Evolutionary conservation across 1,140 invertebrate genomes (phyloP).

Genomic region (Holotrichia oblita): DNA sequence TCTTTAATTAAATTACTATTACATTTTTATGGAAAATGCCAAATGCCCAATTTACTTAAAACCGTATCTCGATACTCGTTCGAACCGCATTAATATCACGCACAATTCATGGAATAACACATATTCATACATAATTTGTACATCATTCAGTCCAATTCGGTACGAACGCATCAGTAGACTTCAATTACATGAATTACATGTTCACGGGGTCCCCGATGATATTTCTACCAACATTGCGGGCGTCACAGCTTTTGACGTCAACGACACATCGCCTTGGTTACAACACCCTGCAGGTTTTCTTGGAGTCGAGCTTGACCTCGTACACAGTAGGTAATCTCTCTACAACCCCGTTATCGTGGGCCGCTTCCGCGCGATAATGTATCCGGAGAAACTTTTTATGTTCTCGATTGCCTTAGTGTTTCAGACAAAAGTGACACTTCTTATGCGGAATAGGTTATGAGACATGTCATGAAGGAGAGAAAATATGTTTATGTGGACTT

Average conservation of each 20-base stretch:
- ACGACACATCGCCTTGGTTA: not conserved
- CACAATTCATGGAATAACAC: not conserved
- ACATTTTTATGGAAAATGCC: too few relatives aligned
- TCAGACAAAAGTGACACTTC: too few relatives aligned
- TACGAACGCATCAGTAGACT: not conserved
- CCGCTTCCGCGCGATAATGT: too few relatives aligned
- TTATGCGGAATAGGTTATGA: too few relatives aligned
- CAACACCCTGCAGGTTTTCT: not conserved
- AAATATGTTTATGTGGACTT: too few relatives aligned
- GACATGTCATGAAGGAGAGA: too few relatives aligned
- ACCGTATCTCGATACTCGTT: too few relatives aligned
- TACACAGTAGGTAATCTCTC: not conserved
- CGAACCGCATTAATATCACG: not conserved
- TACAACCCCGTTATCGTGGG: too few relatives aligned
- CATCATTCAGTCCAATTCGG: not conserved
- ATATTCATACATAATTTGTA: constrained; percentile 13
- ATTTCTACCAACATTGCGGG: not conserved
- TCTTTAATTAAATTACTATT: too few relatives aligned
- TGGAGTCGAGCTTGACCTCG: not conserved
- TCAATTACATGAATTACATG: constrained; percentile 9
- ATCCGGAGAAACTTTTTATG: too few relatives aligned
- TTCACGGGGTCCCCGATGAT: not conserved
- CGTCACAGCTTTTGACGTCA: not conserved
- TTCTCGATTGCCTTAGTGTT: too few relatives aligned
- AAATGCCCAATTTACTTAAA: too few relatives aligned